Evolutionary conservation across 2,797 vertebrate genomes (phyloP).

Genomic region (Monodelphis domestica): DNA sequence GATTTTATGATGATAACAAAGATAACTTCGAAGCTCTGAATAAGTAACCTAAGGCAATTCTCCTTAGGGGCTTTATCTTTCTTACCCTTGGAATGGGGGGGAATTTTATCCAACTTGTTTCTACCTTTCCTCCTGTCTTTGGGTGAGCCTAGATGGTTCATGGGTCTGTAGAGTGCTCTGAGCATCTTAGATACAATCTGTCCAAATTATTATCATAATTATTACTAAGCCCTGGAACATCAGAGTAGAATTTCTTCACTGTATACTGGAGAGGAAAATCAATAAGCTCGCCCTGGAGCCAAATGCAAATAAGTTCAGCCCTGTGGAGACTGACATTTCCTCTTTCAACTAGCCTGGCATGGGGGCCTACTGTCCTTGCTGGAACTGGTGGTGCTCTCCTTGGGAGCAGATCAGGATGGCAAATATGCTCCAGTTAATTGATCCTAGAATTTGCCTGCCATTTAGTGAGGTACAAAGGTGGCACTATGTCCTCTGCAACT

Average conservation of each 20-base stretch:
- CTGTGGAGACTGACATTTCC: conserved; percentile 2
- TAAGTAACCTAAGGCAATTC: background rate
- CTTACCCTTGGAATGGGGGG: background rate
- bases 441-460: background rate
- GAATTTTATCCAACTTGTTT: accelerated
- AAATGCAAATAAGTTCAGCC: background rate
- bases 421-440: background rate
- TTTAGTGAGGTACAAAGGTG: background rate
- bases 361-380: background rate
- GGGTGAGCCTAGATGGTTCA: background rate
- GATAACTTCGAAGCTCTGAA: background rate
- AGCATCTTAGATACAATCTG: background rate
- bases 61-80: background rate
- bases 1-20: too few relatives aligned
- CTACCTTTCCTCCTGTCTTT: background rate
- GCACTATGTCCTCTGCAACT: background rate
- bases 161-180: background rate
- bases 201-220: background rate
- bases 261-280: conserved; percentile 2
- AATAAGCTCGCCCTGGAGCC: conserved; percentile 8
- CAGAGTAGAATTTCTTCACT: background rate
- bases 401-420: background rate
- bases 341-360: background rate
- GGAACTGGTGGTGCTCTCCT: background rate
- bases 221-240: background rate